Conservation (phyloP, 1,140 invertebrate species). For the Cherax quadricarinatus region DNA sequence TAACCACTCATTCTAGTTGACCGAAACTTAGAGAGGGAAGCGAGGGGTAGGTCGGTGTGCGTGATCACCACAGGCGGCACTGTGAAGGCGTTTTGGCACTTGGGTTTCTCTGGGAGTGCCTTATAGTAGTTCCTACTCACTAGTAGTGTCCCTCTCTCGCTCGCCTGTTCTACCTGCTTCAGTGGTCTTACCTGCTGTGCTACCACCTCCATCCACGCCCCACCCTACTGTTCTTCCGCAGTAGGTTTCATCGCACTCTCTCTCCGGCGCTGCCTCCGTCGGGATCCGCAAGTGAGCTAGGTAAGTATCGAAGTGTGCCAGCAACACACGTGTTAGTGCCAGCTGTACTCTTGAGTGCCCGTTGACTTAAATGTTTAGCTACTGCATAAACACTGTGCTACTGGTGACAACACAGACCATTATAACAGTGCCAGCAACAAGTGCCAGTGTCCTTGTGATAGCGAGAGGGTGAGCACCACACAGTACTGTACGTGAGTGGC, state of each 20-base stretch:
- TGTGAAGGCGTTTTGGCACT: conserved; percentile 55
- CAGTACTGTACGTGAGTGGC: no score
- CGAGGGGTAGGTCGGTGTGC: not conserved
- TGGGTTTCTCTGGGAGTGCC: conserved; percentile 23
- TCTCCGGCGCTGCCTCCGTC: not conserved
- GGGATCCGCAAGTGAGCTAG: not conserved
- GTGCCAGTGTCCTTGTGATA: conserved; percentile 26
- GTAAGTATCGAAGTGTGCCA: not conserved
- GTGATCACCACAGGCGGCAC: not conserved
- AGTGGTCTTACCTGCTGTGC: not conserved
- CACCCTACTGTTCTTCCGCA: not conserved
- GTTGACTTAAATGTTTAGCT: not conserved
- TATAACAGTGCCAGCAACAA: conserved; percentile 35
- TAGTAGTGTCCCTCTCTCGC: conserved; percentile 6
- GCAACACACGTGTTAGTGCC: not conserved
- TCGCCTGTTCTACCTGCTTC: not conserved
- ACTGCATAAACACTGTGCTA: not conserved
- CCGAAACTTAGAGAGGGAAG: not conserved
- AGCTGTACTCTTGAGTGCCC: not conserved
- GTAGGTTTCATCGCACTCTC: no score
- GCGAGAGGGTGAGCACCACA: not conserved
- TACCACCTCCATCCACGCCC: not conserved
- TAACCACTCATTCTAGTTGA: not conserved
- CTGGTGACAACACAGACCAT: conserved; percentile 18
- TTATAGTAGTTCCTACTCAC: conserved; percentile 25